phyloP scores from a whole-genome alignment of 2,797 vertebrate genomes.

The Nasua narica region DNA sequence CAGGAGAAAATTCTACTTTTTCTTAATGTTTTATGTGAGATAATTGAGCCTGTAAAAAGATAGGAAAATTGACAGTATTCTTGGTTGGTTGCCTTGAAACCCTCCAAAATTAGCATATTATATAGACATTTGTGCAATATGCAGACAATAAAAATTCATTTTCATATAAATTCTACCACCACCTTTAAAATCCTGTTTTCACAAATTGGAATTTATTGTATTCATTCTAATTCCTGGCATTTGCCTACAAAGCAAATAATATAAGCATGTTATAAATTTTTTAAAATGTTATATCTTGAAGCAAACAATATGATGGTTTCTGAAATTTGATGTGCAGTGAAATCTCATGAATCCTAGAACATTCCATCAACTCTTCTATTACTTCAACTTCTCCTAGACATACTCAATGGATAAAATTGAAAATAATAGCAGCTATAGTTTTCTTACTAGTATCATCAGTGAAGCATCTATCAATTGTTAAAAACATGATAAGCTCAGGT shows the following conservation, averaged over 20 bases:
- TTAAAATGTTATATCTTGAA: not conserved
- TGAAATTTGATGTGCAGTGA: not conserved
- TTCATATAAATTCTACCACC: not conserved
- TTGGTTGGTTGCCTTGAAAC: not conserved
- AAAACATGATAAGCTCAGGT: not conserved
- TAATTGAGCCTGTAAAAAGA: not conserved
- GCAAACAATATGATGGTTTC: not conserved
- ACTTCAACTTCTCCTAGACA: not conserved
- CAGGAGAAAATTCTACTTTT: constrained; percentile 7
- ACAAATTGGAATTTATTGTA: constrained; percentile 22
- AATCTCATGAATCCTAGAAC: not conserved
- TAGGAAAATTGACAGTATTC: not conserved
- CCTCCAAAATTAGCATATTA: not conserved
- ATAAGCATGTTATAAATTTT: not conserved
- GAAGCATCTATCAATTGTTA: not conserved
- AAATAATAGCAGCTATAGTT: not conserved
- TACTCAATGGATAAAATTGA: not conserved
- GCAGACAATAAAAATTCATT: constrained; percentile 11
- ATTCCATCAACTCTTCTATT: not conserved
- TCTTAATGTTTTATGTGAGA: not conserved
- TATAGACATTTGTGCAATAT: not conserved
- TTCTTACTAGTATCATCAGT: not conserved
- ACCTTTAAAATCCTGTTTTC: constrained; percentile 8
- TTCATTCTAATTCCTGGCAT: not conserved
- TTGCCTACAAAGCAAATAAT: not conserved